Evolutionary conservation across 2,113 vertebrate genomes (phyloP), one percentile per base, ranked within the genome.

Genomic region (Corythornis cristatus): DNA sequence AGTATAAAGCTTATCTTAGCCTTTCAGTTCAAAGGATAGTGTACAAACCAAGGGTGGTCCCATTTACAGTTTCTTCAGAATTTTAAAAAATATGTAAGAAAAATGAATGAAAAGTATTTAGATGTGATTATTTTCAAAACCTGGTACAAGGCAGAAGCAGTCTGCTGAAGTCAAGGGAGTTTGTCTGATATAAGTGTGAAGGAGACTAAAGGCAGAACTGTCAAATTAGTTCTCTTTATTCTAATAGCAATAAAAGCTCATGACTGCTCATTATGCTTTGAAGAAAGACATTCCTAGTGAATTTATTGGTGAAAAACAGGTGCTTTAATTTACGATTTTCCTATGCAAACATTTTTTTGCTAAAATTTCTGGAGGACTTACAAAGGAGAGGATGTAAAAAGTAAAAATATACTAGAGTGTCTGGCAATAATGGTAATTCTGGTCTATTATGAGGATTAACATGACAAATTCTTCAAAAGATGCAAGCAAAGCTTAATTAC

Each of bases 151-250:
- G 70, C 11, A 70, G 73, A 46, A 84, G 19, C 29, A 79, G 13
- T 31, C 28, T 56, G 70, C 31, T 22, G 8, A 92, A 93, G 74
- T 83, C 42, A 87, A 45, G 57, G 28, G 31, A 88, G 21, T 37
- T 76, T 87, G 96, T 92, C 65, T 85, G 58, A 73, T 86, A 48
- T 51, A 79, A 89, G 53, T 51, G 74, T 0, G 2, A 92, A 76
- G 43, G 64, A 91, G 33, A 62, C 43, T 85, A 62, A 87, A 86
- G 51, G 51, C 67, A 92, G 67, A 96, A 58, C 93, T 95, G 96
- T 92, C 95, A 97, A 92, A 95, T 97, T 89, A 96, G 74, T 85
- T 96, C 61, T 90, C 81, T 94, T 83, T 95, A 93, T 96, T 97
- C 95, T 94, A 35, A 57, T 89, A 95, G 83, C 75, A 93, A 95